Conservation (phyloP, 2,797 vertebrate species). For the Anabacerthia variegaticeps region DNA sequence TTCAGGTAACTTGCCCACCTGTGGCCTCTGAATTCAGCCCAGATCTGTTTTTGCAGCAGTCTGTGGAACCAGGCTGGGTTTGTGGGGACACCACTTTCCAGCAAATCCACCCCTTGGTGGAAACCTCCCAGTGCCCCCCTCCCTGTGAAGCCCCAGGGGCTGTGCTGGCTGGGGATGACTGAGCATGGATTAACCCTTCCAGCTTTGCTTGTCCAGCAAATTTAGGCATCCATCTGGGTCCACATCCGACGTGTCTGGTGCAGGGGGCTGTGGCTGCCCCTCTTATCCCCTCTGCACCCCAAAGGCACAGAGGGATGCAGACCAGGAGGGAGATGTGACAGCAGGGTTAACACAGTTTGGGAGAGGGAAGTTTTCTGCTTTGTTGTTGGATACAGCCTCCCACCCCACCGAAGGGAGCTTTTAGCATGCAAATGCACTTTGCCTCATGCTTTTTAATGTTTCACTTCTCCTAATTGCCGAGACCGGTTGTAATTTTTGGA, state of each 20-base stretch:
- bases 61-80: not conserved
- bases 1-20: constrained; percentile 64
- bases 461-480: constrained; percentile 80
- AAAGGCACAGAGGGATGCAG: rapidly evolving
- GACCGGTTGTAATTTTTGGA: constrained; percentile 79
- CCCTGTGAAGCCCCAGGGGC: not conserved
- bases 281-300: not conserved
- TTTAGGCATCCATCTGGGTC: rapidly evolving
- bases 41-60: not conserved
- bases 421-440: constrained; percentile 79
- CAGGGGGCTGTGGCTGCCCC: not conserved
- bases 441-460: constrained; percentile 81
- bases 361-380: constrained; percentile 66
- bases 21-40: not conserved
- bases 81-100: not conserved
- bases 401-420: constrained; percentile 59
- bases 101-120: not conserved
- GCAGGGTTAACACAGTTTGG: constrained; percentile 41
- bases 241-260: rapidly evolving
- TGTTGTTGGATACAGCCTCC: constrained; percentile 64
- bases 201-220: not conserved
- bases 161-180: not conserved
- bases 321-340: not conserved
- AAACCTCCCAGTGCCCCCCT: not conserved
- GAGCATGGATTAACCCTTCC: constrained; percentile 39